phyloP scores from a whole-genome alignment of 2,113 vertebrate genomes.

The Hydrochoerus hydrochaeris region DNA sequence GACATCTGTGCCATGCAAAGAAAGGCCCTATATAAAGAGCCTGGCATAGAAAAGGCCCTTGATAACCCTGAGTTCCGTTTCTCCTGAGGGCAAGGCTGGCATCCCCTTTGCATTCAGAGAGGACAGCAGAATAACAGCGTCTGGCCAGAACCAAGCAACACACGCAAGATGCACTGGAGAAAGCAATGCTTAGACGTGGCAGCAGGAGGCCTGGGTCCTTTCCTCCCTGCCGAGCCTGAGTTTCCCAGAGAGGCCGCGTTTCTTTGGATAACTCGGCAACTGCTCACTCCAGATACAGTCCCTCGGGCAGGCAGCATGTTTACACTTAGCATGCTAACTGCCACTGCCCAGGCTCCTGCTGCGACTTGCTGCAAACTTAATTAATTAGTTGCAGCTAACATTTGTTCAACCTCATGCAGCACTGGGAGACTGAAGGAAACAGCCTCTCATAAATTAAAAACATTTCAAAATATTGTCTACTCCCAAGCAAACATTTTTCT shows the following conservation, averaged over 20 bases:
- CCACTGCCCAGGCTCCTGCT: conserved; percentile 82
- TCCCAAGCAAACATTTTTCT: conserved; percentile 73
- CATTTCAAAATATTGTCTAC: conserved; percentile 81
- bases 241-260: conserved; percentile 71
- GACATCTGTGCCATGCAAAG: not conserved
- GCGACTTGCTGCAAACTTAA: conserved; percentile 83
- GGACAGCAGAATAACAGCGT: not conserved
- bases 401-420: conserved; percentile 73
- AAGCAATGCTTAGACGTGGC: conserved; percentile 41
- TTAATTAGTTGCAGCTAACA: conserved; percentile 83
- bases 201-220: conserved; percentile 45
- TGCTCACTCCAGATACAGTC: conserved; percentile 76
- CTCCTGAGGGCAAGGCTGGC: not conserved
- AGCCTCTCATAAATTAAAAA: conserved; percentile 76
- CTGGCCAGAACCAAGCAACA: conserved; percentile 27
- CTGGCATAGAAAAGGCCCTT: not conserved
- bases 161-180: conserved; percentile 18
- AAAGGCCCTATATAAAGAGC: not conserved
- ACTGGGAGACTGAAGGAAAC: conserved; percentile 67
- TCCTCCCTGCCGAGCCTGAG: conserved; percentile 67
- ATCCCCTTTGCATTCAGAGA: not conserved
- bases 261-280: conserved; percentile 76
- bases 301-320: conserved; percentile 78
- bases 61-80: not conserved
- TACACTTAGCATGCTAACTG: conserved; percentile 81